A percentile compares a stretch with the other conserved stretches of the same genome.
phyloP scores from a whole-genome alignment of 1,140 invertebrate species.

The Paramacrobiotus metropolitanus region DNA sequence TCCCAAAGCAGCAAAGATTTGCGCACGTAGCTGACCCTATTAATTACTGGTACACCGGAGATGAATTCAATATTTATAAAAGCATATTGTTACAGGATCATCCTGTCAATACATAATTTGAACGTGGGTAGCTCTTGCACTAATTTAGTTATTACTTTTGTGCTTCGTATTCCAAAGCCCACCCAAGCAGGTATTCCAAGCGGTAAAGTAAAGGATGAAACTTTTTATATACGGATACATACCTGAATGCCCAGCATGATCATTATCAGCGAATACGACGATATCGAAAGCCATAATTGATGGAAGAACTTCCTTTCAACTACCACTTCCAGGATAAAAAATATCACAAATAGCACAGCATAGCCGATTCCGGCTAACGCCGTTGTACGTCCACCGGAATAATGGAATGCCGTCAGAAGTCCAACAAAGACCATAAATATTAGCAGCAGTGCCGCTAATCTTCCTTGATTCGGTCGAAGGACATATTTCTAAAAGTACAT shows the following conservation, averaged over 20 bases:
- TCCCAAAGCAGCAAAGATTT: too few species aligned
- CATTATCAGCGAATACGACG: not conserved
- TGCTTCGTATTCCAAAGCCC: too few species aligned
- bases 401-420: not conserved
- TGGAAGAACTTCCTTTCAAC: not conserved
- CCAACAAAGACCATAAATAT: not conserved
- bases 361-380: not conserved
- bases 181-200: too few species aligned
- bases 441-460: not conserved
- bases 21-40: too few species aligned
- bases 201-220: too few species aligned
- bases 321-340: not conserved
- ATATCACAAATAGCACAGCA: not conserved
- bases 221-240: not conserved
- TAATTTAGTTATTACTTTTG: too few species aligned
- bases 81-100: too few species aligned
- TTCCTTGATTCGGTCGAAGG: not conserved
- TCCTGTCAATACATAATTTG: too few species aligned
- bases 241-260: not conserved
- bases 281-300: not conserved
- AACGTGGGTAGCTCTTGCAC: too few species aligned
- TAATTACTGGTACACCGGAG: too few species aligned
- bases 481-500: not conserved
- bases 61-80: too few species aligned
- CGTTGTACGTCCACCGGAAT: not conserved